phyloP scores from a whole-genome alignment of 2,888 invertebrate species.

The Serrognathus titanus region DNA sequence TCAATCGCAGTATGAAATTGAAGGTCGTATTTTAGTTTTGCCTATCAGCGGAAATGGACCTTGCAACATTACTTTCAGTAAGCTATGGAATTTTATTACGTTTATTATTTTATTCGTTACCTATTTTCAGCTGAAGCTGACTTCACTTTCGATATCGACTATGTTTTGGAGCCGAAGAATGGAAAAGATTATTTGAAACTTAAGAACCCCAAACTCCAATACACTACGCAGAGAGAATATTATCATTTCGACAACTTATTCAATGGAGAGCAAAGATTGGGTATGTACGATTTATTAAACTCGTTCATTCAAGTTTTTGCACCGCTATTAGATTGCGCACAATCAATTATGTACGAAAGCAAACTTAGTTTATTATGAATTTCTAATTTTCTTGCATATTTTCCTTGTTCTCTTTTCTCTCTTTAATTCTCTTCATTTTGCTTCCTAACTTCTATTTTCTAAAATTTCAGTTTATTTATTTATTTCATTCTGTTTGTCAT shows the following conservation, averaged over 20 bases:
- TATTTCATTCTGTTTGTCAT: no score
- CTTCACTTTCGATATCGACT: constrained; percentile 34
- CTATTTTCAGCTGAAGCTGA: constrained; percentile 29
- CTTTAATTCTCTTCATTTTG: no score
- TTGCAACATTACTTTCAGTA: constrained; percentile 37
- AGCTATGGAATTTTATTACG: not conserved
- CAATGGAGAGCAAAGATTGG: constrained; percentile 26
- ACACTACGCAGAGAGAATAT: constrained; percentile 25
- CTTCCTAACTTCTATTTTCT: no score
- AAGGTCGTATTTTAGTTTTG: constrained; percentile 38
- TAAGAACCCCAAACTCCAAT: constrained; percentile 19
- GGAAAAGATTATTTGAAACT: constrained; percentile 30
- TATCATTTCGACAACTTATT: constrained; percentile 31
- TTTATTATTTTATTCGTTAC: no score
- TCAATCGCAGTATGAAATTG: constrained; percentile 34
- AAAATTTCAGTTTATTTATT: no score
- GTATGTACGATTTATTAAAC: constrained; percentile 15
- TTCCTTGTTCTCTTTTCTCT: no score
- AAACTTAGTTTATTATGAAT: no score
- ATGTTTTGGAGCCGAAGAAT: constrained; percentile 27
- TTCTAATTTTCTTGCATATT: no score
- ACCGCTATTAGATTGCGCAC: no score
- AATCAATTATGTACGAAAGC: no score
- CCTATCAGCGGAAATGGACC: constrained; percentile 38
- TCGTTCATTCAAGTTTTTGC: no score